Percentiles rank a stretch among this genome's conserved stretches.
These are phyloP conservation scores for Glandiceps talaboti DNA, from an alignment of 53 echinoderm and acorn worm genomes.

Conservation along the genomic window DNA sequence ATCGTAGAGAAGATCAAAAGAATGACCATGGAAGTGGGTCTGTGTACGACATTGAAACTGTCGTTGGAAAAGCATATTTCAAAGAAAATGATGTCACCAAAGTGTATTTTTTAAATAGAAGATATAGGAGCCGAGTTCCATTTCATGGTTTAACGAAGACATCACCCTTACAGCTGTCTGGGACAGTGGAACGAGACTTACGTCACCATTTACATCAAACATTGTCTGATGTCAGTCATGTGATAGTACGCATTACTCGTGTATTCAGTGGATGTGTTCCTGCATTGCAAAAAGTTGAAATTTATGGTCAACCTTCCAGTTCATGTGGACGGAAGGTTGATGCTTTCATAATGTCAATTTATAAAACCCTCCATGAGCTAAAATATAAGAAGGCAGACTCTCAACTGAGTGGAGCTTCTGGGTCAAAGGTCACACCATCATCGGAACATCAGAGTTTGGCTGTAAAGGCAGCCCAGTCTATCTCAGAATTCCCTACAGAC, in stretches of 20 bases:
- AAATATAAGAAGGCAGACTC: not conserved
- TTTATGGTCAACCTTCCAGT: constrained; percentile 68
- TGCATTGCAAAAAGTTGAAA: constrained; percentile 52
- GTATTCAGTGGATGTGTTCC: constrained; percentile 49
- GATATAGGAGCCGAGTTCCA: constrained; percentile 29
- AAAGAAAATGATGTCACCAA: not conserved
- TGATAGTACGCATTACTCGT: constrained; percentile 53
- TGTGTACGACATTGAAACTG: not conserved
- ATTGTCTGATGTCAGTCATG: constrained; percentile 44
- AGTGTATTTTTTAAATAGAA: constrained; percentile 53
- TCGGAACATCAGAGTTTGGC: not conserved
- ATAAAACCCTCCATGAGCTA: not conserved
- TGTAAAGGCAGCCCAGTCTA: not conserved
- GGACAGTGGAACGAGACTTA: constrained; percentile 17
- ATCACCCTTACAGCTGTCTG: constrained; percentile 6
- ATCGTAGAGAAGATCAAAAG: no score
- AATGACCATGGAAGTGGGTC: not conserved
- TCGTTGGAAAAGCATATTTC: not conserved
- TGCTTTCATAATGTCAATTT: not conserved
- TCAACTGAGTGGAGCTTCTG: not conserved
- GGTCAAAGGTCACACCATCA: not conserved
- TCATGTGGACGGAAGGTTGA: constrained; percentile 8
- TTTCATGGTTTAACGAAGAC: not conserved
- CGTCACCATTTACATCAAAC: constrained; percentile 24
- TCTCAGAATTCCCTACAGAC: constrained; percentile 49